Base-by-base conservation (phyloP, 2,888 invertebrate genomes). In the Callimorpha dominula region DNA sequence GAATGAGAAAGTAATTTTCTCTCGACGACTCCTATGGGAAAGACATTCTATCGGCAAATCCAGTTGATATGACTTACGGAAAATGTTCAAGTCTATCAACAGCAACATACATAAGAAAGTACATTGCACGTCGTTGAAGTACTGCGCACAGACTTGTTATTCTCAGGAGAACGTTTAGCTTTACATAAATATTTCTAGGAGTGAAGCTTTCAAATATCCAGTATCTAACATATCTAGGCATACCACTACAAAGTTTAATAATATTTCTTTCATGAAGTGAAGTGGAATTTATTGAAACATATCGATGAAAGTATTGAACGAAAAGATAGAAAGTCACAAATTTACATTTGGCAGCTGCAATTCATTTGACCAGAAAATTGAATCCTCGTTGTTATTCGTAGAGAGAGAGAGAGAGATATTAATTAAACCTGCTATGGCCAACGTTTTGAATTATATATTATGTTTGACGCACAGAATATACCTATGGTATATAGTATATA, bases 311-410 rank as follows among this genome's bases (percentile, higher is more conserved):
- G 31, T 31, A 46, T 65, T 46, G 64, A 46, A 9, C 12, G n/a
- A 65, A 79, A 81, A 81, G 81, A 80, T 50, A 74, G 70, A 71
- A 74, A 20, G 78, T 80, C 79, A 80, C 84, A 82, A 81, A 78
- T 86, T 82, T 85, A 81, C 87, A 83, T 86, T 81, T 86, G 82
- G 81, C 81, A 81, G 86, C 83, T 82, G 81, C 87, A 85, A 89
- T 85, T 87, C 89, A 89, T 91, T 92, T 91, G 86, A 88, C 86
- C 90, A 91, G 92, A 91, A 93, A 94, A 93, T 93, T 92, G 89
- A 91, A 91, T 92, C 87, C 81, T 79, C 88, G 83, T 86, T 90
- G 90, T 90, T 90, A 89, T 90, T 89, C 86, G 83, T 31, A 31
- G 85, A 84, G 84, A 83, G 85, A 72, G 82, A 85, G 86, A 90